These are phyloP conservation scores for Disparrhopalites patrizii DNA, from an alignment of 2,888 invertebrate species.

Conservation along the genomic window DNA sequence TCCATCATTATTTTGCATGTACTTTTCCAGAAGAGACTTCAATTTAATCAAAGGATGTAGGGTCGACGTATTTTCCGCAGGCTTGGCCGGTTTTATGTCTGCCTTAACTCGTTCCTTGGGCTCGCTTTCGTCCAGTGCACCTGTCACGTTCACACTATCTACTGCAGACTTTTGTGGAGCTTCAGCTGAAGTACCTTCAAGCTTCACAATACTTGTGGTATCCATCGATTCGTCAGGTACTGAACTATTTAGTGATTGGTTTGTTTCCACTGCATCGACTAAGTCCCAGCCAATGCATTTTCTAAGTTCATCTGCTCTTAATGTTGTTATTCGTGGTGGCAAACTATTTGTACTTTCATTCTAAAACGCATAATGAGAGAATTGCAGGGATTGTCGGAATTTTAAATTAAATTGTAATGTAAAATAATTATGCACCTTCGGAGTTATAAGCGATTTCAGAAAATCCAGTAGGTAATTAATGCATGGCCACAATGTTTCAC, in stretches of 20 bases:
- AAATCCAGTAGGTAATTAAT: slow-evolving; percentile 39
- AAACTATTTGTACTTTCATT: slow-evolving; percentile 23
- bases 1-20: slow-evolving; percentile 24
- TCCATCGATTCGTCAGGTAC: slow-evolving; percentile 19
- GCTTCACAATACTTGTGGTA: not conserved
- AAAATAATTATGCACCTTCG: slow-evolving; percentile 16
- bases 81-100: not conserved
- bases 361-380: slow-evolving; percentile 13
- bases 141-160: not conserved
- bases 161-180: not conserved
- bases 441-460: slow-evolving; percentile 36
- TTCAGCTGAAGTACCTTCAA: not conserved
- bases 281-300: slow-evolving; percentile 27
- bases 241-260: not conserved
- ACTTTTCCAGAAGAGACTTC: slow-evolving; percentile 21
- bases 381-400: not conserved
- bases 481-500: slow-evolving; percentile 41
- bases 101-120: not conserved
- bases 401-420: not conserved
- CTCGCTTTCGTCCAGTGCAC: not conserved
- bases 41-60: slow-evolving; percentile 23
- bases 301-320: slow-evolving; percentile 23
- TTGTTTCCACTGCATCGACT: not conserved
- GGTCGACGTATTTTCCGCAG: not conserved
- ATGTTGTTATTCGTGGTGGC: slow-evolving; percentile 21